phyloP scores from a whole-genome alignment of 2,113 vertebrate genomes.

The Pomatorhinus ruficollis region DNA sequence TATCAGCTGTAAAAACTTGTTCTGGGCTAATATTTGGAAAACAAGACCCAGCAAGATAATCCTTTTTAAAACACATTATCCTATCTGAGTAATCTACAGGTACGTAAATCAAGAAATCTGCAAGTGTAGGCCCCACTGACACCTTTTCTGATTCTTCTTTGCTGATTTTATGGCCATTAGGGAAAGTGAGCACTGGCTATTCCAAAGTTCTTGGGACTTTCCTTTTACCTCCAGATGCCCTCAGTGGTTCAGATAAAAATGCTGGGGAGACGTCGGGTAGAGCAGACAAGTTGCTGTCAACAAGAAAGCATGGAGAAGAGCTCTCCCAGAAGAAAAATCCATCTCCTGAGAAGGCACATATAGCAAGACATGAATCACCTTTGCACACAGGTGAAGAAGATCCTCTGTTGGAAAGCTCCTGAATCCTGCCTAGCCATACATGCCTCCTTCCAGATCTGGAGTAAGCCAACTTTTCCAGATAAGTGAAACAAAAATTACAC shows the following conservation, averaged over 20 bases:
- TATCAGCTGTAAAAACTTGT: conserved; percentile 4
- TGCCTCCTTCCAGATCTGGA: background rate
- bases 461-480: background rate
- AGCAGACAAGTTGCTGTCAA: background rate
- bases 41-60: conserved; percentile 4
- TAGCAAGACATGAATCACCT: background rate
- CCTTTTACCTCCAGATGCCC: background rate
- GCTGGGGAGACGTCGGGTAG: background rate
- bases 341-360: background rate
- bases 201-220: background rate
- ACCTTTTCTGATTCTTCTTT: background rate
- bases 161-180: background rate
- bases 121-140: background rate
- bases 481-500: background rate
- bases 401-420: background rate
- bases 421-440: background rate
- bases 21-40: conserved; percentile 3
- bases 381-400: background rate
- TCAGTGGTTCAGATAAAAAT: background rate
- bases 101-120: background rate
- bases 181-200: background rate
- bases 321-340: background rate
- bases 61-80: background rate
- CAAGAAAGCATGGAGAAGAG: background rate
- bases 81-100: background rate